Conservation (phyloP, 1,140 invertebrate genomes). For the Drosophila chauvacae region DNA sequence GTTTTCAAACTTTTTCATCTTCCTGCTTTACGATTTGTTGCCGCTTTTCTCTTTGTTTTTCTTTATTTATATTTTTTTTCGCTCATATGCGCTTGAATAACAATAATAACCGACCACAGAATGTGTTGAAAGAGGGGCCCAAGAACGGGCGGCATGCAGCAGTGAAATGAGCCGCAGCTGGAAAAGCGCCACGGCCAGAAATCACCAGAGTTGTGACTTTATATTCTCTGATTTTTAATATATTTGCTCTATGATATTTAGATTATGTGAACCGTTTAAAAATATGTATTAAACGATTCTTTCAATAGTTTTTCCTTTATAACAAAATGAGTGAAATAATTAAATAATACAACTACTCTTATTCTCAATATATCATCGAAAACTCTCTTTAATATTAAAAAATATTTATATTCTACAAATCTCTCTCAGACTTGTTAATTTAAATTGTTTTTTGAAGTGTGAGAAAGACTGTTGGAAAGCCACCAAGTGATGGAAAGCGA, state of each 20-base stretch:
- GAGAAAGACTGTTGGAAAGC: constrained; percentile 43
- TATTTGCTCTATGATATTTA: neutral
- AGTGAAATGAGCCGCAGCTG: constrained; percentile 49
- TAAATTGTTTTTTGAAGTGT: neutral
- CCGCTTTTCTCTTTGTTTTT: constrained; percentile 33
- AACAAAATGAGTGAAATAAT: neutral
- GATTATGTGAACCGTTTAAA: neutral
- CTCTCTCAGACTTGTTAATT: too few relatives aligned
- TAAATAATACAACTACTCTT: neutral
- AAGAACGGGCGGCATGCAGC: constrained; percentile 75
- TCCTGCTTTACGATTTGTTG: constrained; percentile 30
- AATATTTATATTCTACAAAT: neutral
- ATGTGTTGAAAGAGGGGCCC: constrained; percentile 46
- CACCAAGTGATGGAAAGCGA: constrained; percentile 31
- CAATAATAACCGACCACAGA: constrained; percentile 58
- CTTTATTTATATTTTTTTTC: constrained; percentile 16
- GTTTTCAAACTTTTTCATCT: constrained; percentile 56
- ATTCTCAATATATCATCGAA: neutral
- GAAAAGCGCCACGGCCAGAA: constrained; percentile 29
- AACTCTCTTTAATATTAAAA: neutral
- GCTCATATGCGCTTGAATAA: constrained; percentile 44
- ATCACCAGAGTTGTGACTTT: neutral
- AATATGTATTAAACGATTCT: neutral
- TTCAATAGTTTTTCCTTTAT: neutral
- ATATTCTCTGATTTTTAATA: neutral